A percentile compares a stretch with the other conserved stretches of the same genome.
Evolutionary conservation across 2,888 invertebrate species (phyloP).

Genomic region (Cephus pulcher): DNA sequence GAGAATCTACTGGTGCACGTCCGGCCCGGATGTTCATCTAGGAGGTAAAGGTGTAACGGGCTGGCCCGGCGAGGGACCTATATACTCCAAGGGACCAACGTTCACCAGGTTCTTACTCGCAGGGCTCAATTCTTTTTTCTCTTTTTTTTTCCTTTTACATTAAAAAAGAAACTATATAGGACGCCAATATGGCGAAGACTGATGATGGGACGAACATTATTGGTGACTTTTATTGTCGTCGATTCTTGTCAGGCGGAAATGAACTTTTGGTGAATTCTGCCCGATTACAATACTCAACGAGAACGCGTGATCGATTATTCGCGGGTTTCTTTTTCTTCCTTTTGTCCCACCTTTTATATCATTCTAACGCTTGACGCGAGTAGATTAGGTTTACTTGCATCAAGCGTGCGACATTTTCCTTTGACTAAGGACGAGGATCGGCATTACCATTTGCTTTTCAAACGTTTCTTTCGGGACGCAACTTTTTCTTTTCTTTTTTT

Average conservation of each 20-base stretch:
- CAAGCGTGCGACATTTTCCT: constrained; percentile 19
- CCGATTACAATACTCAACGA: too few species aligned
- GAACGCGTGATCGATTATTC: too few species aligned
- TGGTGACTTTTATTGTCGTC: too few species aligned
- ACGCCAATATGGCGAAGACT: too few species aligned
- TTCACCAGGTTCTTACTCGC: constrained; percentile 6
- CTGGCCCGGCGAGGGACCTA: too few species aligned
- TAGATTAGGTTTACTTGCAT: constrained; percentile 37
- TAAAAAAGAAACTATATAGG: too few species aligned
- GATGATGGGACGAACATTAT: too few species aligned
- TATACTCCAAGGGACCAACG: constrained; percentile 3
- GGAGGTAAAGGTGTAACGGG: too few species aligned
- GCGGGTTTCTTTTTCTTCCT: too few species aligned
- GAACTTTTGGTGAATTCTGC: background rate
- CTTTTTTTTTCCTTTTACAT: background rate
- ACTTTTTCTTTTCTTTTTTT: background rate
- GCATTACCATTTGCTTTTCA: constrained; percentile 3
- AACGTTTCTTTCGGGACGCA: constrained; percentile 4
- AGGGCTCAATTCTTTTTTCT: background rate
- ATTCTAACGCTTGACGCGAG: constrained; percentile 29
- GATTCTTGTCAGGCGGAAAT: background rate
- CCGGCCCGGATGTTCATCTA: too few species aligned
- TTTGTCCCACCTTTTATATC: background rate
- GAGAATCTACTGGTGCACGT: background rate
- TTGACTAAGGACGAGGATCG: constrained; percentile 14